Evolutionary conservation across 1,140 invertebrate genomes (phyloP), one percentile per base, ranked within the genome.

Genomic region (Hormaphis cornu): DNA sequence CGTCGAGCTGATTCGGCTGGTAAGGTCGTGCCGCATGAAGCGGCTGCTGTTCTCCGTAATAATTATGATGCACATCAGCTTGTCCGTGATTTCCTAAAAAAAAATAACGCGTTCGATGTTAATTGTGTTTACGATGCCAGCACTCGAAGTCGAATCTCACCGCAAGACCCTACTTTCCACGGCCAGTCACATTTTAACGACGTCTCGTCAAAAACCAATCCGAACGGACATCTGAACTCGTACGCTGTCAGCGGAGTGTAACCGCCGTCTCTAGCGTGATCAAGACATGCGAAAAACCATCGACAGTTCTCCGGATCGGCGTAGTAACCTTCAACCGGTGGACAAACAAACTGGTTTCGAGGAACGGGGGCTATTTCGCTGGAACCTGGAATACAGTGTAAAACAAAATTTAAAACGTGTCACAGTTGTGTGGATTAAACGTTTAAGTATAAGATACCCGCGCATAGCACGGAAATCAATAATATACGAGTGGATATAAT

Each of bases 251-350:
- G 76, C 7, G 80, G 78, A 53, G 72, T 71, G 26, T 63, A 42
- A 22, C 54, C n/a, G 6, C 77, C 78, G n/a, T 84, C 81, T 71
- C 82, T 83, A 73, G 85, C 84, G 74, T 90, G 84, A 77, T 90
- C 88, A 59, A 87, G 78, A 77, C 90, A 92, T 20, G 89, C 89
- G 75, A 89, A 91, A 82, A 91, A 92, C 87, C 88, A 91, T 63
- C 89, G 82, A 72, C 89, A 91, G 77, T 92, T 90, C 76, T 89
- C 85, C 0, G 88, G 88, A 79, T 92, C 89, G 1, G 86, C 87
- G 75, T 88, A 91, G 74, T 89, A 86, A 63, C 87, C 87, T 82
- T 79, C 73, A 75, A 78, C 74, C 1, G 74, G 73, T 26, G 87
- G 83, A 79, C 88, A 85, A 48, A 83, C 74, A 77, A 87, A 86